Conservation (phyloP, 2,888 invertebrate genomes). For the Polyommatus iphigenia region DNA sequence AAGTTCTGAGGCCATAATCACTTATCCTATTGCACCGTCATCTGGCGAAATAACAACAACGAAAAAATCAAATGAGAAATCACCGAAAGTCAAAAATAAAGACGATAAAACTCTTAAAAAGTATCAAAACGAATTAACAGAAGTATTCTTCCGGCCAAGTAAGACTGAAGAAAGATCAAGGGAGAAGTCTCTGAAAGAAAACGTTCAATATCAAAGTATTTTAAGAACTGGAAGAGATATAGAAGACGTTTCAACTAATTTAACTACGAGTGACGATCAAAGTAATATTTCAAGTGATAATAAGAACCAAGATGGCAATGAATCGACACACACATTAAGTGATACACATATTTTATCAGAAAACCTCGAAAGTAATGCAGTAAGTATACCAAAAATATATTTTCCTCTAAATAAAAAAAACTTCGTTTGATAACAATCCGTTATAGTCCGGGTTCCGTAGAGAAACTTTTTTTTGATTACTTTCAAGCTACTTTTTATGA, state of each 20-base stretch:
- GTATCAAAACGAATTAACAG: conserved; percentile 35
- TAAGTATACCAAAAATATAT: not conserved
- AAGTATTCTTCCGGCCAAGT: conserved; percentile 17
- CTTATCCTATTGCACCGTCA: conserved; percentile 36
- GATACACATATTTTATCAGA: not conserved
- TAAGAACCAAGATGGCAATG: not conserved
- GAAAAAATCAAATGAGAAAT: not conserved
- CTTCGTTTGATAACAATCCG: not conserved
- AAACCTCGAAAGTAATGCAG: not conserved
- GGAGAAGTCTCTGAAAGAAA: not conserved
- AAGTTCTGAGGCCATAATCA: not conserved
- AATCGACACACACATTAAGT: not conserved
- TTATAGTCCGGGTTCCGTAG: no score
- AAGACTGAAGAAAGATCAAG: not conserved
- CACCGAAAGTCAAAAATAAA: not conserved
- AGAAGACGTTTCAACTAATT: not conserved
- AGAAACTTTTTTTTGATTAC: no score
- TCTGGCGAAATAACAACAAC: conserved; percentile 40
- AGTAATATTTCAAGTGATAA: not conserved
- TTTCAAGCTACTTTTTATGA: no score
- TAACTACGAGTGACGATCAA: not conserved
- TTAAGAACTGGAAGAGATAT: not conserved
- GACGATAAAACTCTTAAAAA: conserved; percentile 34
- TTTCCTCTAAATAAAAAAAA: not conserved
- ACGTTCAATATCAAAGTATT: not conserved